A percentile compares a stretch with the other conserved stretches of the same genome.
These are phyloP conservation scores for Bubalus kerabau DNA, from an alignment of 2,113 vertebrate genomes.

Conservation along the genomic window DNA sequence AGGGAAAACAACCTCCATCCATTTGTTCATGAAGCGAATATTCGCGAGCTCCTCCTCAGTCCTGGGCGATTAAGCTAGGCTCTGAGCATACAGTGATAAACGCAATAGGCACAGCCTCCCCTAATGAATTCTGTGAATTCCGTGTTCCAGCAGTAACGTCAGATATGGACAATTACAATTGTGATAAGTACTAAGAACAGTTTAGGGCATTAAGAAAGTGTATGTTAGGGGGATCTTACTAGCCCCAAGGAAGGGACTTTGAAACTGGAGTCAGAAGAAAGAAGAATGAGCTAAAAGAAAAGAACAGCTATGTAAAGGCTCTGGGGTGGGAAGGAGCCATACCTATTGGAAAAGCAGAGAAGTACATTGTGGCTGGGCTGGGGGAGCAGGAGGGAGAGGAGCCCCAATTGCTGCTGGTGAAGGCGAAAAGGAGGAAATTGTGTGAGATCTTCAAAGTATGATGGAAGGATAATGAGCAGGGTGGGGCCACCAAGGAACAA, in stretches of 20 bases:
- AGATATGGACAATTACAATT: not conserved
- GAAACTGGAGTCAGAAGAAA: not conserved
- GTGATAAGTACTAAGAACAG: not conserved
- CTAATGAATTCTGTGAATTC: too few relatives aligned
- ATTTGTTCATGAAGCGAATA: not conserved
- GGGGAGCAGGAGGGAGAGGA: not conserved
- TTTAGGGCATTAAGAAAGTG: not conserved
- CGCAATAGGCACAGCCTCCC: not conserved
- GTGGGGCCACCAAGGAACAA: not conserved
- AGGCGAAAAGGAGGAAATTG: not conserved
- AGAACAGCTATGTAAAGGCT: not conserved
- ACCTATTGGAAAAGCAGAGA: not conserved
- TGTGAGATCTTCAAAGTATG: not conserved
- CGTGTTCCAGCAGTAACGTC: not conserved
- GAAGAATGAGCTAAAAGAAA: not conserved
- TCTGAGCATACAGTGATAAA: not conserved
- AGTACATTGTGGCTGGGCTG: not conserved
- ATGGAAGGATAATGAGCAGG: not conserved
- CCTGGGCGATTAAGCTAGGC: not conserved
- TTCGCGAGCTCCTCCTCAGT: not conserved
- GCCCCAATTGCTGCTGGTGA: not conserved
- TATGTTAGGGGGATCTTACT: not conserved
- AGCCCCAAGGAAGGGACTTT: not conserved
- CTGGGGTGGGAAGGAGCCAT: not conserved
- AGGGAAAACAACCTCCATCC: not conserved